Evolutionary conservation across 2,113 vertebrate species (phyloP).

Genomic region (Neogobius melanostomus): DNA sequence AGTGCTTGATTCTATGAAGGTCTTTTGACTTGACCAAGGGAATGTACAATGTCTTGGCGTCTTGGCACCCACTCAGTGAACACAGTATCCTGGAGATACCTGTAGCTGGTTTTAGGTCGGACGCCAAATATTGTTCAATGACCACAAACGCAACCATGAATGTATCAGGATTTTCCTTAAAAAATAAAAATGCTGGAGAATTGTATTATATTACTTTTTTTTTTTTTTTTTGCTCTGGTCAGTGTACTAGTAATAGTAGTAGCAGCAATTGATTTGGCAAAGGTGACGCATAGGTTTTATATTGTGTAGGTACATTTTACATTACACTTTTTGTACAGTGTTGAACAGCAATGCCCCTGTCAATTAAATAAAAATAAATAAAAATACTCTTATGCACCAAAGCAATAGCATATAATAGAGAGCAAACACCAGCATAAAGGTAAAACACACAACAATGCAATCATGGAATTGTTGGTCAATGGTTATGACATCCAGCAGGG

Average conservation of each 20-base stretch:
- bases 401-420: too few relatives aligned
- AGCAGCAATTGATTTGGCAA: neutral
- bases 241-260: neutral
- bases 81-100: slow-evolving; percentile 61
- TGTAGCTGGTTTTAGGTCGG: slow-evolving; percentile 42
- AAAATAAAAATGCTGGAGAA: neutral
- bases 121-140: slow-evolving; percentile 51
- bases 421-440: neutral
- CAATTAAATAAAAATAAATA: too few relatives aligned
- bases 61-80: slow-evolving; percentile 60
- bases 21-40: slow-evolving; percentile 21
- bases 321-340: too few relatives aligned
- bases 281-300: too few relatives aligned
- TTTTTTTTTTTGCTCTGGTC: neutral
- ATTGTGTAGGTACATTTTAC: too few relatives aligned
- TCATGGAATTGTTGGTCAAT: neutral
- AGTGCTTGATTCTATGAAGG: slow-evolving; percentile 14
- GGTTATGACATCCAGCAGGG: neutral
- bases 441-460: neutral
- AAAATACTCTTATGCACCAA: too few relatives aligned
- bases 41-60: slow-evolving; percentile 48
- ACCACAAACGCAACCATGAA: neutral
- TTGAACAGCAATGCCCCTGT: too few relatives aligned
- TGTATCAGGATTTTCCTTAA: neutral
- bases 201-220: neutral